Percentiles rank a stretch among this genome's conserved stretches.
These are phyloP conservation scores for Megaceryle torquata DNA, from an alignment of 2,113 vertebrate genomes.

Conservation along the genomic window DNA sequence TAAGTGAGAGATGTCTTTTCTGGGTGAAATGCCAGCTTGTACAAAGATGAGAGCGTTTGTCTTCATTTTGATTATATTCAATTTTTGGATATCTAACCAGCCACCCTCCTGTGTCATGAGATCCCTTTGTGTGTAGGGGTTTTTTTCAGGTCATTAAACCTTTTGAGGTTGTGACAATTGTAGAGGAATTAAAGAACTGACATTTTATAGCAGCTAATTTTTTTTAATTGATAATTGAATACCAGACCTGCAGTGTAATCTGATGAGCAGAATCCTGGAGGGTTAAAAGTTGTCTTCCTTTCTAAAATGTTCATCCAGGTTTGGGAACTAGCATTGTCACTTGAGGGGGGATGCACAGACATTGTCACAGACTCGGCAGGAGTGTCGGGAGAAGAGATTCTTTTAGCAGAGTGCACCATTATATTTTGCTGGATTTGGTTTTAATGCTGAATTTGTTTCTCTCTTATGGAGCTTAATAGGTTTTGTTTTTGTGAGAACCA, in stretches of 20 bases:
- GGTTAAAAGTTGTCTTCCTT: not conserved
- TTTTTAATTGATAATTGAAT: not conserved
- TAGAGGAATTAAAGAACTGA: not conserved
- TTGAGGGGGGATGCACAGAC: not conserved
- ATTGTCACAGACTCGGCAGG: accelerated
- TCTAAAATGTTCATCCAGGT: not conserved
- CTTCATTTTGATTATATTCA: not conserved
- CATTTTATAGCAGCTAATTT: not conserved
- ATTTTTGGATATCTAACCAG: not conserved
- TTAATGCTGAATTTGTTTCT: constrained; percentile 4
- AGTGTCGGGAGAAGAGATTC: not conserved
- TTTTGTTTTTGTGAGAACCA: constrained; percentile 50
- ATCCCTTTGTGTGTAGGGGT: not conserved
- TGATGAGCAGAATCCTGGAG: not conserved
- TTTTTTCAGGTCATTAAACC: not conserved
- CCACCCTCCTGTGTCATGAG: not conserved
- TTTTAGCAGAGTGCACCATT: not conserved
- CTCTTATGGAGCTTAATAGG: not conserved
- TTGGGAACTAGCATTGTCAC: not conserved
- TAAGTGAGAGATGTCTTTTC: not conserved
- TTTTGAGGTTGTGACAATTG: not conserved
- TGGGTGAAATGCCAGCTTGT: not conserved
- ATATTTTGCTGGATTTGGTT: not conserved
- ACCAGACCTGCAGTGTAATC: not conserved
- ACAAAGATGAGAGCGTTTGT: not conserved